These are phyloP conservation scores for Dusona sp. DNA, from an alignment of 2,888 invertebrate species.

Conservation along the genomic window DNA sequence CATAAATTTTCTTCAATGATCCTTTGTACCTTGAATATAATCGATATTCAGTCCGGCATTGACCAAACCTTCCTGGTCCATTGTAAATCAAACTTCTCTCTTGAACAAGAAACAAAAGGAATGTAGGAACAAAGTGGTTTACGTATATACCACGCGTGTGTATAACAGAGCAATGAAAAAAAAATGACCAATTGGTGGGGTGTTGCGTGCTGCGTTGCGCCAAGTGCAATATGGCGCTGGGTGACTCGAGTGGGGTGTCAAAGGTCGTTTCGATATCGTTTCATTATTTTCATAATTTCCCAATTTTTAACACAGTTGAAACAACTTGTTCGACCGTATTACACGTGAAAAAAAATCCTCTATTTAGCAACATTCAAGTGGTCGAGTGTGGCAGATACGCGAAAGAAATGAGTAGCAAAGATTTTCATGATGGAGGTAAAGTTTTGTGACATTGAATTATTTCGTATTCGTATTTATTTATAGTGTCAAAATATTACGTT, in stretches of 20 bases:
- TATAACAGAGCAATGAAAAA: background rate
- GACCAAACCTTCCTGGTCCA: slow-evolving; percentile 5
- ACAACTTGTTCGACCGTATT: slow-evolving; percentile 21
- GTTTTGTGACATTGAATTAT: slow-evolving; percentile 17
- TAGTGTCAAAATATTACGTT: background rate
- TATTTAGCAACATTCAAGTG: slow-evolving; percentile 2
- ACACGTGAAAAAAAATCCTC: slow-evolving; percentile 28
- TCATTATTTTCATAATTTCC: slow-evolving; percentile 56
- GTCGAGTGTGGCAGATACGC: slow-evolving; percentile 28
- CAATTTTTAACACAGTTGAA: slow-evolving; percentile 19
- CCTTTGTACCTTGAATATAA: background rate
- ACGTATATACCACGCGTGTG: background rate
- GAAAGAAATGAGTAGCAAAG: slow-evolving; percentile 59
- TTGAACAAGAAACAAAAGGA: slow-evolving; percentile 4
- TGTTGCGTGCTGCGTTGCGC: slow-evolving; percentile 20
- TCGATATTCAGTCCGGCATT: background rate
- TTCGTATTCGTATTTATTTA: slow-evolving; percentile 9
- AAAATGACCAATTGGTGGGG: slow-evolving; percentile 11
- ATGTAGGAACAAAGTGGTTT: slow-evolving; percentile 22
- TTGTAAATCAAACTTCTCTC: background rate
- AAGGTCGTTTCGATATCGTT: slow-evolving; percentile 76
- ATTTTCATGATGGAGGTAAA: slow-evolving; percentile 64
- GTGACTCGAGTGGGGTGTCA: slow-evolving; percentile 81
- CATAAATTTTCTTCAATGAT: background rate
- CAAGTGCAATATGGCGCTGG: slow-evolving; percentile 79